Percentiles rank a stretch among this genome's conserved stretches.
phyloP scores from a whole-genome alignment of 1,140 invertebrate species.

The Aphelenchoides avenae region DNA sequence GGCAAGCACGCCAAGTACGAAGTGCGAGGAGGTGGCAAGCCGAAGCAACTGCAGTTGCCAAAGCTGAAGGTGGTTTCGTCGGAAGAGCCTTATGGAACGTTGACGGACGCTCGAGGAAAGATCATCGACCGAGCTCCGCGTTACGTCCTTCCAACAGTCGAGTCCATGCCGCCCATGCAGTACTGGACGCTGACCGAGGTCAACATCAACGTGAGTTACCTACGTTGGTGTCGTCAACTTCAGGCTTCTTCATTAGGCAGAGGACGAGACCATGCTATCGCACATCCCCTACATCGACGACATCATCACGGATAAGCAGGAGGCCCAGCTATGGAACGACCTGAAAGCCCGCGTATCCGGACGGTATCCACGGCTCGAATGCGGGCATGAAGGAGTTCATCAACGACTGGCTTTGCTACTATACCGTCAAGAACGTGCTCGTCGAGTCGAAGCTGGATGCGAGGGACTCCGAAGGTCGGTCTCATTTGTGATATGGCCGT shows the following conservation, averaged over 20 bases:
- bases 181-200: constrained; percentile 47
- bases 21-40: constrained; percentile 1
- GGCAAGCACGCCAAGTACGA: constrained; percentile 11
- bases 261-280: constrained; percentile 46
- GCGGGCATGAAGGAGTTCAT: constrained; percentile 39
- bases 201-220: constrained; percentile 38
- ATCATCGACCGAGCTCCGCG: not conserved
- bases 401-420: constrained; percentile 43
- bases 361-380: constrained; percentile 45
- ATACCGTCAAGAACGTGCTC: no score
- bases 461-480: not conserved
- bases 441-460: constrained; percentile 11
- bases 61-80: constrained; percentile 17
- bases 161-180: constrained; percentile 38
- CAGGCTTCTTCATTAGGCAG: no score
- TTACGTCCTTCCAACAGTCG: constrained; percentile 31
- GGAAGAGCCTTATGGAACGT: constrained; percentile 19
- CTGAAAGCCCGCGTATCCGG: constrained; percentile 38
- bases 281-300: constrained; percentile 47
- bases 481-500: no score
- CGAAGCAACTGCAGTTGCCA: constrained; percentile 13
- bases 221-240: no score
- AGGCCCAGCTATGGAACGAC: constrained; percentile 34
- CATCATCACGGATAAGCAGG: constrained; percentile 20
- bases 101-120: constrained; percentile 17